Evolutionary conservation across 1,140 invertebrate genomes (phyloP), one percentile per base, ranked within the genome.

Genomic region (Musca vetustissima): DNA sequence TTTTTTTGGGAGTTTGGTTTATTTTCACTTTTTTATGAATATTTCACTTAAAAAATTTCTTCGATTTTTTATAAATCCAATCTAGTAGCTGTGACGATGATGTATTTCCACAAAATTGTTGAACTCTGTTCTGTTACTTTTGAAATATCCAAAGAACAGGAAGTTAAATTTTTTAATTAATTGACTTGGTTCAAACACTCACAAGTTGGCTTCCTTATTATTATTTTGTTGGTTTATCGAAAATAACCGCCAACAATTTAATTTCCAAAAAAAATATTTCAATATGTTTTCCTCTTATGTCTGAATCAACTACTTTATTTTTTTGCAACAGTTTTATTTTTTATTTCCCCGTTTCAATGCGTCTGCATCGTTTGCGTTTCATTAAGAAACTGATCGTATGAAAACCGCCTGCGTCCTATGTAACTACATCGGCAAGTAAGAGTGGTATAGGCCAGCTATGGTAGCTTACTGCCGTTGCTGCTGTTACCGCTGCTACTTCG

Each of bases 301-400:
- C n/a, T 59, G 25, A 14, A 19, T 14, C n/a, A 61, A 36, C 17
- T 9, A 9, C 9, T 32, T 32, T 32, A 32, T 9, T 36, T 11
- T 36, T 36, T 36, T 52, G n/a, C 9, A 52, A 52, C 9, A 52
- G 17, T 3, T 9, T 3, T 9, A 11, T 61, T 61, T 17, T 61
- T 61, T 61, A 8, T 11, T 61, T 59, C 36, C 64, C 69, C 65
- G 66, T 68, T 17, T 1, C 25, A 59, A 64, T 74, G 79, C 79
- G 79, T 80, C 79, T 80, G 79, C 76, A 80, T 77, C 73, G 76
- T 73, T 78, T 74, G 78, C 74, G 73, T 80, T 77, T 76, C 78
- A 75, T 78, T 79, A 76, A 80, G 76, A 77, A 77, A 80, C 79
- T 80, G 78, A 80, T 80, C 53, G 50, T 61, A 70, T 66, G 52